Evolutionary conservation across 2,888 invertebrate species (phyloP).

Genomic region (Lochmaea capreae): DNA sequence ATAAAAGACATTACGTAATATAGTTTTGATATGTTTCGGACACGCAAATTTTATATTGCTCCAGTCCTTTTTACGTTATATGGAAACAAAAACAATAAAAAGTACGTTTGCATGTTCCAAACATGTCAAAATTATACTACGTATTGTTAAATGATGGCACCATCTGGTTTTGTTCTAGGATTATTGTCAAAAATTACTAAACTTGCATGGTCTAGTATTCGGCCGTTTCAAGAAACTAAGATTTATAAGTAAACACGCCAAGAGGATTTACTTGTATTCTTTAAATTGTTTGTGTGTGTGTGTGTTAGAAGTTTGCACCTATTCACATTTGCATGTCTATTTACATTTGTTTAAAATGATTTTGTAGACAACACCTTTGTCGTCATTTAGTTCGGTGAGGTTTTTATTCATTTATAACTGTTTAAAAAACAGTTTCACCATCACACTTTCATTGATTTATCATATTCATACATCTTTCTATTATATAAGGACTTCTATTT

Average conservation of each 20-base stretch:
- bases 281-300: constrained; percentile 31
- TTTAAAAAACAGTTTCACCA: constrained; percentile 21
- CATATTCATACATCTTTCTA: constrained; percentile 3
- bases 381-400: constrained; percentile 20
- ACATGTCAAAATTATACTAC: too few relatives aligned
- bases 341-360: constrained; percentile 33
- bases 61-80: too few relatives aligned
- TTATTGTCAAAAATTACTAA: too few relatives aligned
- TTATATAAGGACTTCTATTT: neutral
- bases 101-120: too few relatives aligned
- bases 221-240: constrained; percentile 28
- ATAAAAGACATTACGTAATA: too few relatives aligned
- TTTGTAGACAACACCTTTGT: constrained; percentile 33
- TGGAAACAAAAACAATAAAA: too few relatives aligned
- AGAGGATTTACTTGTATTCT: constrained; percentile 33
- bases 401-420: constrained; percentile 30
- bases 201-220: neutral
- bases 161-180: too few relatives aligned
- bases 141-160: too few relatives aligned
- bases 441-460: constrained; percentile 17
- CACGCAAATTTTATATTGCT: too few relatives aligned
- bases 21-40: too few relatives aligned
- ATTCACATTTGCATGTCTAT: constrained; percentile 31
- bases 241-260: constrained; percentile 29
- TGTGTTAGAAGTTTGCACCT: constrained; percentile 24